A percentile compares a stretch with the other conserved stretches of the same genome.
These are phyloP conservation scores for Calcarius lapponicus DNA, from an alignment of 2,797 vertebrate genomes.

Conservation along the genomic window DNA sequence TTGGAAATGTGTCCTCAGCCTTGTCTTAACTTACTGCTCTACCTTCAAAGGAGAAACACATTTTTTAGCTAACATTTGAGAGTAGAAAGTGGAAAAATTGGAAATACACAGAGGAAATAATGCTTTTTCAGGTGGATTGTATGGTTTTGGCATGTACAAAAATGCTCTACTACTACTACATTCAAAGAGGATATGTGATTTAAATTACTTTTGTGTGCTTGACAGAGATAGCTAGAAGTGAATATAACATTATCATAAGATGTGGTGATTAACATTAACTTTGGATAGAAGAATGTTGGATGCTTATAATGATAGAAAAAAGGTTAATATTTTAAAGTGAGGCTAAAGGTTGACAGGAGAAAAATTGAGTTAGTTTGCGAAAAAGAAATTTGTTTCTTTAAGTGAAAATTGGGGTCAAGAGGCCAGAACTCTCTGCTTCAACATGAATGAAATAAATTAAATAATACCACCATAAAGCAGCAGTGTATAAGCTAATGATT, in stretches of 20 bases:
- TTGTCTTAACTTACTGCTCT: background rate
- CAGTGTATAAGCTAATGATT: conserved; percentile 68
- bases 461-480: conserved; percentile 68
- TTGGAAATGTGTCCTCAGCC: background rate
- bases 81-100: background rate
- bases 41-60: background rate
- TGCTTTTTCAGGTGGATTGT: background rate
- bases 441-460: conserved; percentile 80
- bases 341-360: conserved; percentile 81
- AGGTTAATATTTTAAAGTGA: conserved; percentile 80
- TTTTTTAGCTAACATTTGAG: background rate
- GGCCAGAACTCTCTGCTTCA: conserved; percentile 73
- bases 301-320: conserved; percentile 72
- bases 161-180: background rate
- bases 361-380: conserved; percentile 83
- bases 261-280: conserved; percentile 69
- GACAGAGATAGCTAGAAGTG: conserved; percentile 42
- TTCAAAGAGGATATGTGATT: conserved; percentile 20
- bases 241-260: conserved; percentile 61
- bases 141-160: background rate
- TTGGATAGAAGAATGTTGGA: conserved; percentile 68
- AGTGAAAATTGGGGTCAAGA: conserved; percentile 84
- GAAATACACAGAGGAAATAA: background rate
- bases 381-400: conserved; percentile 83
- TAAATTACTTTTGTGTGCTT: conserved; percentile 43